phyloP scores from a whole-genome alignment of 2,797 vertebrate genomes.

The Oreortyx pictus region DNA sequence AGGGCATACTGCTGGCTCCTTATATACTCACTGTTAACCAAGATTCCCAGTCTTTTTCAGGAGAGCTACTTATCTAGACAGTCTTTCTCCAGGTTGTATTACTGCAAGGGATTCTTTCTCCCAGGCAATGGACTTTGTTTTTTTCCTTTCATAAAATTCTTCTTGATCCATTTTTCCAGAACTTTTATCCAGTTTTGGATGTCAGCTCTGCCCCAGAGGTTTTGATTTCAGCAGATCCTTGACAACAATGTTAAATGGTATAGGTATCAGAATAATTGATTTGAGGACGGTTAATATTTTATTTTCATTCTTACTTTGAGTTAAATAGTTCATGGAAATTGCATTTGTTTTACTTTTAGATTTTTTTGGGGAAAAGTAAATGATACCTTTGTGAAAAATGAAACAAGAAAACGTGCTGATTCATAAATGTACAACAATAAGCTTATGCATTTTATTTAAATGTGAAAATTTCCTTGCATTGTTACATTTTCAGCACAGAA shows the following conservation, averaged over 20 bases:
- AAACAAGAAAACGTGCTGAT: not conserved
- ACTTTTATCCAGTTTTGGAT: not conserved
- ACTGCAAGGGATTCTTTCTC: not conserved
- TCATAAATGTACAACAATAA: not conserved
- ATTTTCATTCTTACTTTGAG: not conserved
- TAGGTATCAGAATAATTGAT: not conserved
- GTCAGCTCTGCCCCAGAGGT: not conserved
- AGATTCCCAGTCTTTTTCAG: not conserved
- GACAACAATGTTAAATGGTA: not conserved
- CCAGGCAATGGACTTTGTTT: not conserved
- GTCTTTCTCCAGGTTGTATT: not conserved
- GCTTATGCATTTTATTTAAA: not conserved
- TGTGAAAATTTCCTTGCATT: not conserved
- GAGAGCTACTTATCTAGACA: not conserved
- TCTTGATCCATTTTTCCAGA: fast-evolving
- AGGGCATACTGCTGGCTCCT: not conserved
- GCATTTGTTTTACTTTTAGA: not conserved
- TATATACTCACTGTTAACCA: not conserved
- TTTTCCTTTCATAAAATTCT: not conserved
- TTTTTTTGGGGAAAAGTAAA: not conserved
- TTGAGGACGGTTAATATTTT: not conserved
- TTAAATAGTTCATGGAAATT: not conserved
- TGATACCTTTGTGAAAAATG: not conserved
- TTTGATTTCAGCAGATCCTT: not conserved
- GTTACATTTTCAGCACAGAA: not conserved